These are phyloP conservation scores for Anneissia japonica DNA, from an alignment of 35 echinoderm and acorn worm genomes.

Conservation along the genomic window DNA sequence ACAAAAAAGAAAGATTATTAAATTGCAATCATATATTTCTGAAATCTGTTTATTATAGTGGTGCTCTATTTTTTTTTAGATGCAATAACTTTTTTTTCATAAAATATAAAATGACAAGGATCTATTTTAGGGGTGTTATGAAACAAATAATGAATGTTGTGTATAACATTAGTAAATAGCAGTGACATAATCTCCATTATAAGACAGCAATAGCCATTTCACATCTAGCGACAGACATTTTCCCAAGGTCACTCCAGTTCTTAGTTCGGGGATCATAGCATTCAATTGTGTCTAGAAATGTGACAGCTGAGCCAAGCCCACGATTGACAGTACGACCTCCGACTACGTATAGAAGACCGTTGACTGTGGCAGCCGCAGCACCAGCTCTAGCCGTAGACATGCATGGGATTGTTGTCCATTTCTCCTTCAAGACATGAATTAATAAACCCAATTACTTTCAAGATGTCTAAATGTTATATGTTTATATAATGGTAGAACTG, in stretches of 20 bases:
- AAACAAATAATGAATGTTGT: too few relatives aligned
- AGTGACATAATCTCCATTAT: background rate
- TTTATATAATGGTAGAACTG: too few relatives aligned
- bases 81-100: too few relatives aligned
- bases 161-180: too few relatives aligned
- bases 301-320: slow-evolving; percentile 54
- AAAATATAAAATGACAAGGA: too few relatives aligned
- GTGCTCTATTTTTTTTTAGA: too few relatives aligned
- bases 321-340: slow-evolving; percentile 68
- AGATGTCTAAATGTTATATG: too few relatives aligned
- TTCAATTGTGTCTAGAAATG: slow-evolving; percentile 61
- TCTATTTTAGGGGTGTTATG: too few relatives aligned
- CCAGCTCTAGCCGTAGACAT: slow-evolving; percentile 58
- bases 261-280: slow-evolving; percentile 73
- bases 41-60: too few relatives aligned
- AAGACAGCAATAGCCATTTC: slow-evolving; percentile 51
- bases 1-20: too few relatives aligned
- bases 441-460: too few relatives aligned
- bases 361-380: slow-evolving; percentile 53
- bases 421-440: slow-evolving; percentile 43
- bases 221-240: slow-evolving; percentile 59
- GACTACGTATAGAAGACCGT: slow-evolving; percentile 73
- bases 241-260: slow-evolving; percentile 54
- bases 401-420: slow-evolving; percentile 60
- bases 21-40: too few relatives aligned